A percentile compares a stretch with the other conserved stretches of the same genome.
These are phyloP conservation scores for Ellobius talpinus DNA, from an alignment of 2,113 vertebrate species.

Conservation along the genomic window DNA sequence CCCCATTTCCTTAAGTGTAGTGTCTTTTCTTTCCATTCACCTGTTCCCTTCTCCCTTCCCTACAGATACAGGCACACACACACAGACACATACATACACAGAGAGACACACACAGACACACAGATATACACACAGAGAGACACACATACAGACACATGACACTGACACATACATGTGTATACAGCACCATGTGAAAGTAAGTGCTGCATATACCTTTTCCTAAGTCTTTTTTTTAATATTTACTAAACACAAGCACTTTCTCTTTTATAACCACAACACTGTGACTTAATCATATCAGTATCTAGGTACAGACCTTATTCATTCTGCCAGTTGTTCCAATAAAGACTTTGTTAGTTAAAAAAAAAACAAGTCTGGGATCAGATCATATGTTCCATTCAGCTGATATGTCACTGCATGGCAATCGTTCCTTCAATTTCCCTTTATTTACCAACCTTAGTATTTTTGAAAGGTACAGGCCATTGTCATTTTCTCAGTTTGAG, in stretches of 20 bases:
- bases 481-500: neutral
- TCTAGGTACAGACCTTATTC: constrained; percentile 17
- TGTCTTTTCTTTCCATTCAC: neutral
- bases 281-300: neutral
- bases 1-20: neutral
- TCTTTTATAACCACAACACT: neutral
- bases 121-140: neutral
- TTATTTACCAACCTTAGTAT: neutral
- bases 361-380: neutral
- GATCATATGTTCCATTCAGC: neutral
- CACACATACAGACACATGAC: no score
- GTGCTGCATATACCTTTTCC: neutral
- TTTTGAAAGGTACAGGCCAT: neutral
- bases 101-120: neutral
- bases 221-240: constrained; percentile 6
- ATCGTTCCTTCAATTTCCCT: neutral
- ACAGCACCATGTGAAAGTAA: neutral
- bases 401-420: neutral
- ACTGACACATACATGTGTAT: no score
- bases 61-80: no score
- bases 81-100: neutral
- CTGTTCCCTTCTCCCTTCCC: neutral
- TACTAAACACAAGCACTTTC: constrained; percentile 11
- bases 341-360: neutral
- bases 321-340: neutral